Conservation (phyloP, 2,888 invertebrate species). For the Gnatocerus cornutus region DNA sequence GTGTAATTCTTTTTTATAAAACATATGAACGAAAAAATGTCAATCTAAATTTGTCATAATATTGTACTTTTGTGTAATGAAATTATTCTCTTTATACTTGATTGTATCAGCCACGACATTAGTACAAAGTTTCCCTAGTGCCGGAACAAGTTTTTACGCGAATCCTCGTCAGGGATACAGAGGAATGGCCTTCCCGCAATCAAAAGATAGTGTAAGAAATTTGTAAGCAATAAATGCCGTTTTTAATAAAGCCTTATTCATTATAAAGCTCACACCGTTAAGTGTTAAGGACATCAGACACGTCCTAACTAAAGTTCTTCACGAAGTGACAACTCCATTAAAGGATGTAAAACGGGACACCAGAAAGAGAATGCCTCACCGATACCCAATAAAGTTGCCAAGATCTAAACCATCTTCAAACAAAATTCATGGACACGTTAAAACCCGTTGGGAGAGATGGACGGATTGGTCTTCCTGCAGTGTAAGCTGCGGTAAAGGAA, state of each 20-base stretch:
- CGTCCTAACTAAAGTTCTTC: slow-evolving; percentile 10
- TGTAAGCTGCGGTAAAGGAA: slow-evolving; percentile 77
- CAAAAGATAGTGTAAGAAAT: slow-evolving; percentile 53
- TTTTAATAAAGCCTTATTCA: slow-evolving; percentile 50
- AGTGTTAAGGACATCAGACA: slow-evolving; percentile 8
- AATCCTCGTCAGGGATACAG: slow-evolving; percentile 39
- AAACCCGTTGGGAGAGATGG: slow-evolving; percentile 72
- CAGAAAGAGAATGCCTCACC: background rate
- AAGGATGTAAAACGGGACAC: slow-evolving; percentile 27
- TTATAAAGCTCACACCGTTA: slow-evolving; percentile 23
- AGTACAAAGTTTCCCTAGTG: slow-evolving; percentile 54
- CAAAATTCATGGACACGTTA: slow-evolving; percentile 23
- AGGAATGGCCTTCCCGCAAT: slow-evolving; percentile 50
- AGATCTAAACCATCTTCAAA: background rate
- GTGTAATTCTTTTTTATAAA: slow-evolving; percentile 49
- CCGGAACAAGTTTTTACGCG: slow-evolving; percentile 37
- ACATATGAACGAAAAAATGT: slow-evolving; percentile 46
- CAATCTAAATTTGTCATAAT: slow-evolving; percentile 50
- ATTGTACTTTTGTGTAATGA: slow-evolving; percentile 51
- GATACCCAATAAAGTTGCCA: background rate
- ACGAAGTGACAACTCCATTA: slow-evolving; percentile 1
- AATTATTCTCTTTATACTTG: slow-evolving; percentile 49
- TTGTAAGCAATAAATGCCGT: slow-evolving; percentile 54
- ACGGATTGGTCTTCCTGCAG: slow-evolving; percentile 78
- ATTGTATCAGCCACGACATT: slow-evolving; percentile 50